Evolutionary conservation across 2,797 vertebrate species (phyloP), one percentile per base, ranked within the genome.

Genomic region (Remorina albescens): DNA sequence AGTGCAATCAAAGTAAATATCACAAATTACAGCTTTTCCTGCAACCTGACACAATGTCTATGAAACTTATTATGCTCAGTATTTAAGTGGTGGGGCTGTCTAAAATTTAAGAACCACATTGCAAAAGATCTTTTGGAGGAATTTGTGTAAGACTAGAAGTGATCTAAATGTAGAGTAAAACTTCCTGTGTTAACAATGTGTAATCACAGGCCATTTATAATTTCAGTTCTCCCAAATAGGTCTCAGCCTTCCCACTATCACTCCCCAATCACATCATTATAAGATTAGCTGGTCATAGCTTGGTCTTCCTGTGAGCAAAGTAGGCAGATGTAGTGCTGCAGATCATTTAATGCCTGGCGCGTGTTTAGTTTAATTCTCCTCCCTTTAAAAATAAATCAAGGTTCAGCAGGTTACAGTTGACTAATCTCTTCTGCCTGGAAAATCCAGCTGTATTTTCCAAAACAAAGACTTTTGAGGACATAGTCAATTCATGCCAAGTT

Each of bases 371-470:
- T 41, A 18, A n/a, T 34, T 64, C 64, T 21, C 4, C 8, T 12
- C 7, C n/a, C 5, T 62, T 51, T 2, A 4, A 23, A 44, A 47
- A 9, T 13, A 65, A 55, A 21, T 47, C 6, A 19, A 25, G 28
- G 41, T 42, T 66, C 49, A 61, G 21, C 13, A 19, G n/a, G 66
- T 74, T 36, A 67, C 12, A 44, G 0, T 15, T n/a, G 37, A 79
- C 28, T 10, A 2, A 19, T 57, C 39, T 26, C 41, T 9, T 44
- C 53, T 34, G 6, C 26, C 50, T 19, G 13, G 10, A 61, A 54
- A 23, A 44, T 6, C 49, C 28, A 7, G 28, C 18, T 46, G 26
- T 21, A 61, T 50, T 55, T 8, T 39, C 55, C 32, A 26, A 55
- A 51, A 50, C 6, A 3, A 47, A 65, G 25, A 36, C 30, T 50